Evolutionary conservation across 2,888 invertebrate species (phyloP), one percentile per base, ranked within the genome.

Genomic region (Diarsia mendica): DNA sequence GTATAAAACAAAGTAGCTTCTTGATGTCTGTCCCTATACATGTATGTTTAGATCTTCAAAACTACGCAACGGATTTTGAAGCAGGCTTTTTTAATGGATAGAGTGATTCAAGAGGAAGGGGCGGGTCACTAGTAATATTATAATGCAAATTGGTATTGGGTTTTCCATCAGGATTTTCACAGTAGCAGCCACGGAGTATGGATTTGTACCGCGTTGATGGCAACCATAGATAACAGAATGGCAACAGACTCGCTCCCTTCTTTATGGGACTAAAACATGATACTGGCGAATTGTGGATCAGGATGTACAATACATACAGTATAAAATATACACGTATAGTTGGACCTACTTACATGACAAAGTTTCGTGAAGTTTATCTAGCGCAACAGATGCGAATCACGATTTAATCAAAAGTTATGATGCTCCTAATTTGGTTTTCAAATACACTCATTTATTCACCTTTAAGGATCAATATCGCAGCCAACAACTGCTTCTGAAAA

Each of bases 391-490:
- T 67, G 55, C 3, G 18, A 15, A 28, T 2, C n/a, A 51, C 18
- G 20, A 23, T 0, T 28, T 15, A 10, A 44, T 28, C 23, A 28
- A 15, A 61, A 61, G 15, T 75, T 11, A 28, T 49, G 1, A 33
- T 23, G 11, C n/a, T 8, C 4, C 33, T 15, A 33, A 55, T 63
- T 48, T 63, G n/a, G 13, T n/a, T 9, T 15, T 28, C 2, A 48
- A 49, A 75, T 75, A n/a, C 1, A 66, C 15, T 23, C 28, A 28
- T 23, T n/a, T 33, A 18, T 69, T 20, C n/a, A 33, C 4, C 23
- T 63, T 15, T 18, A 55, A 49, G 23, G 46, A 61, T 39, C 46
- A 53, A 76, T 61, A 48, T 61, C 23, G 15, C 18, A 49, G n/a
- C 8, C 39, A 48, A 46, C 1, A 53, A 20, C 1, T 48, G 5